Base-by-base conservation (phyloP, 2,888 invertebrate genomes). In the Noctua janthe region DNA sequence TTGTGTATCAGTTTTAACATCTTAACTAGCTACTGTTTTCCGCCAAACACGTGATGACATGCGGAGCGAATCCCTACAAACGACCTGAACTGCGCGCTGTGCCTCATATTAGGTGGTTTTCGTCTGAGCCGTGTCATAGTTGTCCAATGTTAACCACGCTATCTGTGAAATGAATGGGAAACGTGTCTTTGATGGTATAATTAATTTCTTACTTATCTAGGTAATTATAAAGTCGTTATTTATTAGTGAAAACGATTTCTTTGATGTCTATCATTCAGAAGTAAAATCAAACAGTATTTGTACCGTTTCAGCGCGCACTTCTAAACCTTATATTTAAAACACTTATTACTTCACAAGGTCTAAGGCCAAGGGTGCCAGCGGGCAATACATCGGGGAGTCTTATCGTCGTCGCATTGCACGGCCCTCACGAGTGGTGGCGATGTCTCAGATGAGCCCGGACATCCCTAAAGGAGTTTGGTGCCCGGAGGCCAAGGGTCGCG, bases 11-110 rank as follows among this genome's bases (percentile, higher is more conserved):
- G 56, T n/a, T 56, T 39, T n/a, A 72, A 54, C 39, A 62, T 39
- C 17, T 47, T 54, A 62, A 20, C 69, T 59, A 39, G 54, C 51
- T 39, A 73, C 35, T 47, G 51, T 77, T 82, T 76, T 66, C 5
- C 43, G 71, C 39, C 49, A 70, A 74, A 74, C 43, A 78, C 43
- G 70, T 59, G 71, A 70, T 56, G 54, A 49, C 51, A 51, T 74
- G 49, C 47, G 17, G 11, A 59, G 59, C 35, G 81, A 83, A 83
- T 78, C 35, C 82, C 72, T 74, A 78, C 73, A 74, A 84, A 66
- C n/a, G 56, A 17, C 43, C 13, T 5, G 47, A 35, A 51, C 15
- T 43, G 15, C 29, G 51, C 10, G 13, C 15, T 49, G 54, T 64
- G 76, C 54, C 71, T 83, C 66, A 71, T 35, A n/a, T 47, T 47